These are phyloP conservation scores for Aleiodes testaceus DNA, from an alignment of 2,888 invertebrate genomes.

Conservation along the genomic window DNA sequence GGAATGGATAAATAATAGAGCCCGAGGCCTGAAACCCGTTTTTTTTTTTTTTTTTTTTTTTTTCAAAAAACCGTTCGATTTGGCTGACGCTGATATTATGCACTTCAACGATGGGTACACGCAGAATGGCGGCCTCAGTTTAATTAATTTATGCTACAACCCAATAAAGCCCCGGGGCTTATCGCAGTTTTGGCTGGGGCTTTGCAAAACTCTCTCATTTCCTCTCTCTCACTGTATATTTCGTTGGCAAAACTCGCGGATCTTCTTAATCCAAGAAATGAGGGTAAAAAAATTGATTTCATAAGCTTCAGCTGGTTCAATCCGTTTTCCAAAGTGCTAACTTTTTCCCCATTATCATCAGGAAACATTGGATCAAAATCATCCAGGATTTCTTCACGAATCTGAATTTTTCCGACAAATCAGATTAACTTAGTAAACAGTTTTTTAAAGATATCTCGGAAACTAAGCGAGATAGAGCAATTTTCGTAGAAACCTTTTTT, in stretches of 20 bases:
- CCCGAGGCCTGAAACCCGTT: background rate
- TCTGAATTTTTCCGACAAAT: too few species aligned
- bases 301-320: slow-evolving; percentile 5
- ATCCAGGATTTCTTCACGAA: background rate
- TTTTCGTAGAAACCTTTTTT: too few species aligned
- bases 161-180: slow-evolving; percentile 42
- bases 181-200: slow-evolving; percentile 42
- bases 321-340: slow-evolving; percentile 2
- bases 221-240: slow-evolving; percentile 3
- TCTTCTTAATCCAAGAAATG: slow-evolving; percentile 41
- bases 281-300: slow-evolving; percentile 12
- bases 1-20: slow-evolving; percentile 22
- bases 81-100: slow-evolving; percentile 12
- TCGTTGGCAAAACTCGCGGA: slow-evolving; percentile 14
- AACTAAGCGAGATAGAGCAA: too few species aligned
- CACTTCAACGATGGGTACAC: slow-evolving; percentile 11
- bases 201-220: slow-evolving; percentile 29
- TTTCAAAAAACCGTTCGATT: slow-evolving; percentile 5
- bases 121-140: slow-evolving; percentile 31
- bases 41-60: background rate
- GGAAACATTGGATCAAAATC: background rate
- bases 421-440: too few species aligned
- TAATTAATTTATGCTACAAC: slow-evolving; percentile 46
- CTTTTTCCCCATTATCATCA: background rate
- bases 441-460: too few species aligned